Evolutionary conservation across 2,797 vertebrate genomes (phyloP).

Genomic region (Fistularia tabacaria): DNA sequence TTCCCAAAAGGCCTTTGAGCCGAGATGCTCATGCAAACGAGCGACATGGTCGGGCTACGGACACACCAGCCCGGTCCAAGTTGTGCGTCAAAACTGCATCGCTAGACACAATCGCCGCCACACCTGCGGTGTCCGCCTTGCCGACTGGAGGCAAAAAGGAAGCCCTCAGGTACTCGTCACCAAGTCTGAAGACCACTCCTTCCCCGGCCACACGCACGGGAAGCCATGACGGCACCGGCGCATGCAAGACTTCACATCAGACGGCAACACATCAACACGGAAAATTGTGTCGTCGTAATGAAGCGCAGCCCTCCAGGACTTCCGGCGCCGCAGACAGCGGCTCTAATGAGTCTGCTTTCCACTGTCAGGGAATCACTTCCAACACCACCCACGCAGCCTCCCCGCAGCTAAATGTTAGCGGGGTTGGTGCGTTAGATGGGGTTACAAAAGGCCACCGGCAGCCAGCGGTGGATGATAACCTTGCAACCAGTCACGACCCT

Average conservation of each 20-base stretch:
- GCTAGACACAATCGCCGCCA: slow-evolving; percentile 5
- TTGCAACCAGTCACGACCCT: slow-evolving; percentile 4
- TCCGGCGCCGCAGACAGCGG: slow-evolving; percentile 12
- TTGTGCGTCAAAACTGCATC: slow-evolving; percentile 18
- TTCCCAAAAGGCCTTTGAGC: slow-evolving; percentile 14
- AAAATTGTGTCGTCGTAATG: slow-evolving; percentile 3
- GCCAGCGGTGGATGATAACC: slow-evolving; percentile 5
- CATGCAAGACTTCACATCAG: background rate
- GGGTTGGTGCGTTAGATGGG: no score
- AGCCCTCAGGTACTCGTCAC: slow-evolving; percentile 35
- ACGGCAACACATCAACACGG: slow-evolving; percentile 4
- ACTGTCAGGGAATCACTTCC: slow-evolving; percentile 17
- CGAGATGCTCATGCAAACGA: slow-evolving; percentile 18
- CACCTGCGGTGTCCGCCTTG: background rate
- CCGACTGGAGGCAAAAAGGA: slow-evolving; percentile 10
- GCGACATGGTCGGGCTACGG: slow-evolving; percentile 9
- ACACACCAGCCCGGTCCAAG: slow-evolving; percentile 9
- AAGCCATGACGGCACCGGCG: no score
- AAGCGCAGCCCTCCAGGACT: background rate
- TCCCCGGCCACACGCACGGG: background rate
- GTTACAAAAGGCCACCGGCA: slow-evolving; percentile 1
- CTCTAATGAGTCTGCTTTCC: slow-evolving; percentile 15
- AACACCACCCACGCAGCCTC: slow-evolving; percentile 7
- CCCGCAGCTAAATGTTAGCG: slow-evolving; percentile 6
- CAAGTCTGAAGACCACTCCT: slow-evolving; percentile 15